Evolutionary conservation across 2,113 vertebrate genomes (phyloP), one percentile per base, ranked within the genome.

Genomic region (Pangasianodon gigas): DNA sequence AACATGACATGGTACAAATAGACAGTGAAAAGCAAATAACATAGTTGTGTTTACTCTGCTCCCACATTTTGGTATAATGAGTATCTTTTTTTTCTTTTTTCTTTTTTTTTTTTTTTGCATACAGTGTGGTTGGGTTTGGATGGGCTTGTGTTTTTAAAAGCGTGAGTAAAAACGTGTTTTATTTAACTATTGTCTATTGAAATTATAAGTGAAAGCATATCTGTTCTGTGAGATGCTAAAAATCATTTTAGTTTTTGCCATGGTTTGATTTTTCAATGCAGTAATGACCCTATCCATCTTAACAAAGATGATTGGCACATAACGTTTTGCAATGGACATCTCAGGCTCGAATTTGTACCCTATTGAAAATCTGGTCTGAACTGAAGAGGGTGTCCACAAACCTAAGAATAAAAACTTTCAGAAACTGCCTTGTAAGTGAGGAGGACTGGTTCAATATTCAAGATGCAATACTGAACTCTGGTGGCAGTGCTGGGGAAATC

Each of bases 381-480:
- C 1, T 80, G 75, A 48, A 48, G 24, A 46, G 9, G 13, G 19
- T 81, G 5, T 81, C 14, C 13, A 46, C 19, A 75, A 75, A 41
- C 18, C 24, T 48, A 29, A 79, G 44, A 48, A 79, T 48, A 77
- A 74, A 74, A 74, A 74, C 32, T 32, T 41, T 7, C 32, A 18
- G 41, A 6, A 71, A 74, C 41, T 74, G 2, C 32, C 14, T 5
- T 41, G 14, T 37, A 74, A 41, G 6, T 74, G 32, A 41, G 14
- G 6, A 41, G 19, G 18, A 77, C 37, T 26, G 13, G 46, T 3
- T 52, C 5, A 81, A n/a, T 18, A 62, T 48, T 65, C 24, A 48
- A 81, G 89, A 44, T 89, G 69, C 88, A 90, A 48, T 71, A 90
- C 60, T 85, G 88, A 62, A 82, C 85, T 82, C 90, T 88, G 46